These are phyloP conservation scores for Neodon shergylaensis DNA, from an alignment of 2,113 vertebrate genomes.

Conservation along the genomic window DNA sequence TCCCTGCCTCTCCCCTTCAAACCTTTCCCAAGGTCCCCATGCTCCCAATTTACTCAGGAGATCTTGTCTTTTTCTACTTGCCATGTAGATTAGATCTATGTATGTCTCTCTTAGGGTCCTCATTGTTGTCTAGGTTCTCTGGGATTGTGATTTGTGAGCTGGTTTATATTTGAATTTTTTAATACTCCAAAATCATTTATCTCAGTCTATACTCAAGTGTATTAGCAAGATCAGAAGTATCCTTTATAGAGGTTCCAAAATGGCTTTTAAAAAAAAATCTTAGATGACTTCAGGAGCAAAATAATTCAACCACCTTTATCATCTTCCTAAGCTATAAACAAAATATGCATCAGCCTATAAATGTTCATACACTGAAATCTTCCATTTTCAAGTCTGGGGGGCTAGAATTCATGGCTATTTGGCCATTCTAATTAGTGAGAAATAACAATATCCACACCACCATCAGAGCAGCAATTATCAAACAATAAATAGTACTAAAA, in stretches of 20 bases:
- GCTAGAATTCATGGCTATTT: background rate
- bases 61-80: no score
- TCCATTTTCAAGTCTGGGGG: slow-evolving; percentile 31
- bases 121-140: no score
- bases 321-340: slow-evolving; percentile 22
- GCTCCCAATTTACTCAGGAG: no score
- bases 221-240: slow-evolving; percentile 47
- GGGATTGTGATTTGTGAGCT: no score
- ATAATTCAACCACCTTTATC: slow-evolving; percentile 29
- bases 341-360: slow-evolving; percentile 14
- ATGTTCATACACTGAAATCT: background rate
- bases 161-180: slow-evolving; percentile 22
- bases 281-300: slow-evolving; percentile 25
- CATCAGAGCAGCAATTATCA: background rate
- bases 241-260: background rate
- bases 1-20: no score
- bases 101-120: no score
- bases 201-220: slow-evolving; percentile 14
- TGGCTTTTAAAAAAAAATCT: background rate
- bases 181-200: slow-evolving; percentile 50
- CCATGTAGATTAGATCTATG: no score
- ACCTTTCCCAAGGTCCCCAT: no score
- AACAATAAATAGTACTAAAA: slow-evolving; percentile 42
- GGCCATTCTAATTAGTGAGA: slow-evolving; percentile 30
- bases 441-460: background rate